Base-by-base conservation (phyloP, 2,113 vertebrate genomes). In the Chroicocephalus ridibundus region DNA sequence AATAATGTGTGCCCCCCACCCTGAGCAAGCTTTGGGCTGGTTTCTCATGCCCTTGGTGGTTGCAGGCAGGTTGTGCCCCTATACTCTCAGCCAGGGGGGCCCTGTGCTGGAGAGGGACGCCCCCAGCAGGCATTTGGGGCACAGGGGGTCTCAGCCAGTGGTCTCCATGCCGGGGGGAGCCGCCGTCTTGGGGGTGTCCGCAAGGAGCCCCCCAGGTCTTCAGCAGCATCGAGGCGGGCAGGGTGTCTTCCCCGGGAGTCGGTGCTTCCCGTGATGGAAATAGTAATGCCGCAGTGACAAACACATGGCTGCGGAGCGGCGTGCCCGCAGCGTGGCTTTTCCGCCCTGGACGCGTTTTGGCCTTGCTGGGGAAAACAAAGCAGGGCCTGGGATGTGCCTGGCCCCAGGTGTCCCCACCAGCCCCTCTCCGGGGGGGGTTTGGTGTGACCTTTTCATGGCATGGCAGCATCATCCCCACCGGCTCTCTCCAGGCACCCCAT, bases 201-300 rank as follows among this genome's bases (percentile, higher is more conserved):
- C 60, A 31, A 31, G 77, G 13, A 90, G 26, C 34, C 31, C 36
- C 66, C 27, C 24, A 26, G 49, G 57, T 38, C 25, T 75, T 47
- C 8, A 4, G 27, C 21, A 65, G 47, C 29, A 9, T 4, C 2
- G 32, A 27, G 46, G 40, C 3, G 14, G 54, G 68, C 83, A 77
- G 29, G 26, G 27, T 66, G 90, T 5, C 64, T 55, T 54, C 52
- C 55, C 66, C 7, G 32, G 83, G 66, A 92, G 64, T 4, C 16
- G 25, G 40, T 69, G 93, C 81, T 51, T 18, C 40, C 89, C 26
- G 36, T 4, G 86, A 46, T 83, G 91, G 84, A n/a, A 86, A 19
- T 40, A 81, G 91, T 36, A 4, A 4, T 97, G 96, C 93, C 89
- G 95, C 94, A 97, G 91, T 97, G 93, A 29, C 65, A 76, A 21